Base-by-base conservation (phyloP, 2,113 vertebrate genomes). In the Sinocyclocheilus grahami region DNA sequence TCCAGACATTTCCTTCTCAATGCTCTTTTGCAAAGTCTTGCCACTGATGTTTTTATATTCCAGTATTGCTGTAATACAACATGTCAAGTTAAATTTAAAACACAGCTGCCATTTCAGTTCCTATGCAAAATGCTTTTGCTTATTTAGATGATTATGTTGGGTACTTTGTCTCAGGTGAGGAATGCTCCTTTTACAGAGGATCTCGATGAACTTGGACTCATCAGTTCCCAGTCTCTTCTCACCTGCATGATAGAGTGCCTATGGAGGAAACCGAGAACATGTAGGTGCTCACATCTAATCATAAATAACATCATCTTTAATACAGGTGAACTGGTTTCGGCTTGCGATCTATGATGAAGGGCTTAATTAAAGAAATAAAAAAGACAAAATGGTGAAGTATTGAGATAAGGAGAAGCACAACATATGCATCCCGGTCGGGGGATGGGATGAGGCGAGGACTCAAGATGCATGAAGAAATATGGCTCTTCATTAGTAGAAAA, bases 11-110 rank as follows among this genome's bases (percentile, higher is more conserved):
- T 96, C 96, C 60, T 93, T 89, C 75, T 94, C 92, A 4, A 97
- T 95, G 91, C 94, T 96, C 7, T 96, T 89, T 75, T 95, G 95
- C 62, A 97, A 93, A 11, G 91, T 93, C 88, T 95, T 96, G 9
- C 95, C 94, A 84, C 94, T 94, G 83, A 96, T 89, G 55, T 89
- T 95, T 90, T 89, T 94, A 88, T 96, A 97, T 53, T 95, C 94
- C 20, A 96, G 90, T 33, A 96, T 92, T 71, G 93, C 96, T 97
- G 83, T 20, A 74, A 84, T 2, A 16, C 0, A 14, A 27, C 5
- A 67, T 69, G 39, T 20, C 27, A 67, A 74, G 10, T 71, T 82
- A 20, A 12, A 33, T 58, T 84, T 69, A 86, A 87, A 33, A 87
- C 0, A 79, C 33, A 76, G 5, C 1, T 74, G 22, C 3, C 2